phyloP scores from a whole-genome alignment of 2,888 invertebrate genomes.

The Aquatica leii region DNA sequence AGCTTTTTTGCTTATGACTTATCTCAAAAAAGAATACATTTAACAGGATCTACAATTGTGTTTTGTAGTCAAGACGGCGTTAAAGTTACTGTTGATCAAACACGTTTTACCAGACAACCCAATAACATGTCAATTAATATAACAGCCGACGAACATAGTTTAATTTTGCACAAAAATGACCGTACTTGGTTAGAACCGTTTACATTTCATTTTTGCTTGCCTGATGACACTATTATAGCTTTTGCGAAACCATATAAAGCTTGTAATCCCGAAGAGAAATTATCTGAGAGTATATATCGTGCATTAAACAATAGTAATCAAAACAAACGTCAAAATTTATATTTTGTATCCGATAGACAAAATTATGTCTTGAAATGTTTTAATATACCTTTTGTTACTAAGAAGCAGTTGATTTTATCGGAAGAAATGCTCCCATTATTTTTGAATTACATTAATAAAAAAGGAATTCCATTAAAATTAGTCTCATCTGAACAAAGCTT shows the following conservation, averaged over 20 bases:
- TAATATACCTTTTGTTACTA: conserved; percentile 23
- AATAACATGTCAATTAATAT: conserved; percentile 19
- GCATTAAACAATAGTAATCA: conserved; percentile 8
- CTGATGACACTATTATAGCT: conserved; percentile 31
- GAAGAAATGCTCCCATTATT: conserved; percentile 26
- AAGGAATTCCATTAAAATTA: conserved; percentile 15
- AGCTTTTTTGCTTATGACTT: conserved; percentile 30
- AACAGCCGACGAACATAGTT: not conserved
- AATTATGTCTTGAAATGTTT: conserved; percentile 20
- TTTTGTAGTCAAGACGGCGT: conserved; percentile 29
- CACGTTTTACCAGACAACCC: conserved; percentile 12
- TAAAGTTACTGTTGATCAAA: conserved; percentile 29
- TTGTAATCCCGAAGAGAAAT: conserved; percentile 11
- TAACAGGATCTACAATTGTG: conserved; percentile 26
- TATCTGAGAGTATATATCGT: conserved; percentile 27
- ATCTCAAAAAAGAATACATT: conserved; percentile 15
- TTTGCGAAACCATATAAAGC: conserved; percentile 26
- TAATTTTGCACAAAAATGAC: conserved; percentile 23
- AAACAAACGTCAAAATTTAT: conserved; percentile 24
- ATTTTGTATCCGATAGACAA: conserved; percentile 25
- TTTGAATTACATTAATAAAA: conserved; percentile 11
- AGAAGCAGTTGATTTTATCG: conserved; percentile 23
- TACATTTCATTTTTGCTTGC: conserved; percentile 27
- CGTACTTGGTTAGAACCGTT: conserved; percentile 15
- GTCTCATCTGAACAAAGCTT: not conserved